These are phyloP conservation scores for Trochalopteron elliotii DNA, from an alignment of 2,113 vertebrate species.

Conservation along the genomic window DNA sequence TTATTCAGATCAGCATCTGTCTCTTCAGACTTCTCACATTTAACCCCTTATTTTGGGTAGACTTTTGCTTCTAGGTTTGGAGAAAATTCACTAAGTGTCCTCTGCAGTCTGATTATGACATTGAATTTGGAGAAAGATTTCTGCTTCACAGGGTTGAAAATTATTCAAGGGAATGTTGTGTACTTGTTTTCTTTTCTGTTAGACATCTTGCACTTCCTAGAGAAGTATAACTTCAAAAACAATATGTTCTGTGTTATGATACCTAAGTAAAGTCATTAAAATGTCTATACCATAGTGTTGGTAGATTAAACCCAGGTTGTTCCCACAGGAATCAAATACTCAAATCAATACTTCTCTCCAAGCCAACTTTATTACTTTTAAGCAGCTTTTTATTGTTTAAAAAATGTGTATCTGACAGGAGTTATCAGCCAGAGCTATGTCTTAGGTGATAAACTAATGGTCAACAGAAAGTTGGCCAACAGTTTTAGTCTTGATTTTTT, in stretches of 20 bases:
- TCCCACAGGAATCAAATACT: slow-evolving; percentile 4
- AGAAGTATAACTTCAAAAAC: background rate
- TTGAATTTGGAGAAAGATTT: background rate
- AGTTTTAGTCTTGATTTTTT: background rate
- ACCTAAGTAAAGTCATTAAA: slow-evolving; percentile 5
- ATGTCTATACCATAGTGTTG: background rate
- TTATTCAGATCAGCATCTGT: slow-evolving; percentile 8
- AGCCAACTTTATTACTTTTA: background rate
- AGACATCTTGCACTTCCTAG: background rate
- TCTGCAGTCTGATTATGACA: background rate
- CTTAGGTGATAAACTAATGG: background rate
- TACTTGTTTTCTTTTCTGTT: background rate
- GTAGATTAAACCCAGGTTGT: background rate
- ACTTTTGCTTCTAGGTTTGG: background rate
- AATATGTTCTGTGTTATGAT: background rate
- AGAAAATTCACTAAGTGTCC: background rate
- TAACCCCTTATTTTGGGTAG: background rate
- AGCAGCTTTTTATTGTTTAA: background rate
- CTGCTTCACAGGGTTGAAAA: background rate
- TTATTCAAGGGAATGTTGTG: background rate
- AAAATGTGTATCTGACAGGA: background rate
- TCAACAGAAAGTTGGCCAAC: background rate
- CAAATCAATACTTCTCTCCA: background rate
- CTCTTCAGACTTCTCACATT: slow-evolving; percentile 5
- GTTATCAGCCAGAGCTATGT: background rate